phyloP scores from a whole-genome alignment of 2,888 invertebrate species.

The Sphinx pinastri region DNA sequence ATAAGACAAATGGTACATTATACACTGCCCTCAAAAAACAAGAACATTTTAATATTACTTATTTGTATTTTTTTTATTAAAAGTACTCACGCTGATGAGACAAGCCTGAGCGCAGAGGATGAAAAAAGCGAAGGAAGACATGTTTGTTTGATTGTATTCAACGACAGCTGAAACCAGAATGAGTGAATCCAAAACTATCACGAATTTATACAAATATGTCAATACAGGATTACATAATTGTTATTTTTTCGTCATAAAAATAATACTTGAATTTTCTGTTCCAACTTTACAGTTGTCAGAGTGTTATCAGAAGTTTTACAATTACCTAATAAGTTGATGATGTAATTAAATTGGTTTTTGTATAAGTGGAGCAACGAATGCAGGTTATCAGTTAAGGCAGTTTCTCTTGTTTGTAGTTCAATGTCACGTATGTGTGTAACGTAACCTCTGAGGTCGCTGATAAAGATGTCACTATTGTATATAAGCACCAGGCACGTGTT shows the following conservation, averaged over 20 bases:
- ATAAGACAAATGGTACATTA: neutral
- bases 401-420: neutral
- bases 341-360: neutral
- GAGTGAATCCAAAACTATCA: neutral
- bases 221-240: too few relatives aligned
- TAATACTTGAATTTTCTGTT: neutral
- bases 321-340: neutral
- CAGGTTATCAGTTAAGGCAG: constrained; percentile 1
- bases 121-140: constrained; percentile 49
- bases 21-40: neutral
- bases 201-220: neutral
- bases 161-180: constrained; percentile 22
- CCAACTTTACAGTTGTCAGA: too few relatives aligned
- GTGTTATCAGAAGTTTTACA: neutral
- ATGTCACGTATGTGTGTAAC: neutral
- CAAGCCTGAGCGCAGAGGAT: constrained; percentile 54
- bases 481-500: neutral
- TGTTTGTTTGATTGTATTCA: constrained; percentile 33
- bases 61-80: neutral
- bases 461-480: neutral
- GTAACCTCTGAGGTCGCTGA: neutral
- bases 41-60: too few relatives aligned
- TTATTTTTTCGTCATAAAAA: too few relatives aligned
- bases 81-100: constrained; percentile 48
- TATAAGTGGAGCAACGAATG: constrained; percentile 9